Conservation (phyloP, 2,888 invertebrate genomes). For the Cacoxenus indagator region DNA sequence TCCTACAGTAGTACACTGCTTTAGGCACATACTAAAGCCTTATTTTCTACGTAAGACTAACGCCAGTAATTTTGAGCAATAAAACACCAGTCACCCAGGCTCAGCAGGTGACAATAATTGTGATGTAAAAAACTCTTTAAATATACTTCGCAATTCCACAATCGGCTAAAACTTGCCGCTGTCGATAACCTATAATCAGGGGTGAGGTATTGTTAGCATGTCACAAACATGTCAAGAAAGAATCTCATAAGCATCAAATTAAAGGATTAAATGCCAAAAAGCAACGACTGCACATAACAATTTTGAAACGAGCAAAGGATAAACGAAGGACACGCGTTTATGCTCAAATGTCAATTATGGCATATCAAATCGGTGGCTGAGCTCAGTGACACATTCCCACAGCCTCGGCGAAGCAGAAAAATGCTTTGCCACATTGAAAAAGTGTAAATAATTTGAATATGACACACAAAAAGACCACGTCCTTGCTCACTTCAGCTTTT, state of each 20-base stretch:
- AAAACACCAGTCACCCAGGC: too few relatives aligned
- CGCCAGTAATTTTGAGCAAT: too few relatives aligned
- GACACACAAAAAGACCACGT: constrained; percentile 27
- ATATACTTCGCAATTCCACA: too few relatives aligned
- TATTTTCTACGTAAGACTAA: too few relatives aligned
- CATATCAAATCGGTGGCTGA: constrained; percentile 20
- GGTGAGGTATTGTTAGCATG: too few relatives aligned
- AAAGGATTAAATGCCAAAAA: background rate
- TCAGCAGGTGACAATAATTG: too few relatives aligned
- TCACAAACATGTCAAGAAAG: background rate
- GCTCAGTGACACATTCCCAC: constrained; percentile 16
- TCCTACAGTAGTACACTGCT: too few relatives aligned
- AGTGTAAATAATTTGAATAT: constrained; percentile 46
- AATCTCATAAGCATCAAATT: background rate
- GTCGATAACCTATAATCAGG: too few relatives aligned
- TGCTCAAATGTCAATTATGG: constrained; percentile 41
- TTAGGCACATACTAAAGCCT: too few relatives aligned
- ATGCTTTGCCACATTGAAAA: constrained; percentile 16
- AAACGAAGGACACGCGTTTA: constrained; percentile 34
- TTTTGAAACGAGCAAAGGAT: background rate
- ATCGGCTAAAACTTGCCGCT: too few relatives aligned
- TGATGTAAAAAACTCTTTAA: too few relatives aligned
- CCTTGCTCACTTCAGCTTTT: constrained; percentile 22
- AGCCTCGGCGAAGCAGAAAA: constrained; percentile 26
- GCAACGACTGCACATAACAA: background rate